phyloP scores from a whole-genome alignment of 2,113 vertebrate species.

The Recurvirostra avosetta region DNA sequence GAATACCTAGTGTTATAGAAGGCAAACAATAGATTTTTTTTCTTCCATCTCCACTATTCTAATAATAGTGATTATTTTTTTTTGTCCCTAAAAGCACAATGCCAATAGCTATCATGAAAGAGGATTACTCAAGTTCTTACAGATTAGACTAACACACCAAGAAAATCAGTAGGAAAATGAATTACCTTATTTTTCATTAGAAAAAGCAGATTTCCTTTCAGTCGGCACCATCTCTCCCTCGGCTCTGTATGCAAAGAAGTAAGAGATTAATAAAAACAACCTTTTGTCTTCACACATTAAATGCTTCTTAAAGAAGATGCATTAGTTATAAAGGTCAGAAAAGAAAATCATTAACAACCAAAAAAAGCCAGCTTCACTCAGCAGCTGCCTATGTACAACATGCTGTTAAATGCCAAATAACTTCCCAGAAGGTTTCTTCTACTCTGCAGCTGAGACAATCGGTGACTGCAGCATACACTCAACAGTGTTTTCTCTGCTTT shows the following conservation, averaged over 20 bases:
- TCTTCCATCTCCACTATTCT: not conserved
- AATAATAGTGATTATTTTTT: not conserved
- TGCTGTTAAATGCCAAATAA: constrained; percentile 69
- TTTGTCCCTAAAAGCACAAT: constrained; percentile 3
- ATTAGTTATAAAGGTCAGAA: constrained; percentile 72
- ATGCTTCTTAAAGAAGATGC: constrained; percentile 62
- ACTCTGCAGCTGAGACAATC: not conserved
- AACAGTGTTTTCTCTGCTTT: not conserved
- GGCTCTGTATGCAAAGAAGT: constrained; percentile 67
- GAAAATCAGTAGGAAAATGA: not conserved
- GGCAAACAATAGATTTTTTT: not conserved
- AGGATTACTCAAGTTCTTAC: not conserved
- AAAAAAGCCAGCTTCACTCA: constrained; percentile 41
- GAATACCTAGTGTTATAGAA: not conserved
- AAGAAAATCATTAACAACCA: constrained; percentile 62
- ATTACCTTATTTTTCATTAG: constrained; percentile 78
- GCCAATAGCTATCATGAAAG: not conserved
- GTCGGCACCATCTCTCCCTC: constrained; percentile 73
- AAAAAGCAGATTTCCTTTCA: constrained; percentile 70
- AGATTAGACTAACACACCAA: not conserved
- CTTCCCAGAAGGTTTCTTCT: constrained; percentile 62
- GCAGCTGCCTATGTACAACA: constrained; percentile 34
- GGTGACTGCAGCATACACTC: not conserved
- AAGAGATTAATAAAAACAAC: constrained; percentile 67
- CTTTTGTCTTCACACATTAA: constrained; percentile 61